A percentile compares a stretch with the other conserved stretches of the same genome.
Evolutionary conservation across 2,888 invertebrate genomes (phyloP).

Genomic region (Cheilosia vernalis): DNA sequence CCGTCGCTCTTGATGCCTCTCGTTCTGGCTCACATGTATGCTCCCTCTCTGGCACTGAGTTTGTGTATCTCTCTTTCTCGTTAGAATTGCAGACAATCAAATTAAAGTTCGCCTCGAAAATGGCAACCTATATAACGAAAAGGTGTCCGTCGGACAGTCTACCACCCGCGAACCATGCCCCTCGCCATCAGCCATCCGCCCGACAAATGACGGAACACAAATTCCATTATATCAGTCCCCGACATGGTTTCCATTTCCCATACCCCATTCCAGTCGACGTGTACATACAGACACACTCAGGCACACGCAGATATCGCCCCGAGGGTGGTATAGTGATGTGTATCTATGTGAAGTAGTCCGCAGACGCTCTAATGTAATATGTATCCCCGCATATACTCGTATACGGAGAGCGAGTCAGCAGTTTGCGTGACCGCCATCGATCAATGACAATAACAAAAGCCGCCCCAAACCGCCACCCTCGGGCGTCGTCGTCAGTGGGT

Average conservation of each 20-base stretch:
- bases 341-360: constrained; percentile 66
- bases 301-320: background rate
- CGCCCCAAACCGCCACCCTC: constrained; percentile 36
- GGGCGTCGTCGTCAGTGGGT: constrained; percentile 23
- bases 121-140: constrained; percentile 62
- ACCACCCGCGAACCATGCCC: constrained; percentile 49
- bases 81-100: constrained; percentile 73
- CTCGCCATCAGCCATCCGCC: constrained; percentile 14
- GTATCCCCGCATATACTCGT: constrained; percentile 1
- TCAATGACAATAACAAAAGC: constrained; percentile 76
- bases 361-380: constrained; percentile 66
- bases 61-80: constrained; percentile 43
- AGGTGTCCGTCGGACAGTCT: constrained; percentile 68
- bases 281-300: constrained; percentile 17
- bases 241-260: constrained; percentile 53
- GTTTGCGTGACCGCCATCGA: constrained; percentile 77
- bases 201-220: constrained; percentile 65
- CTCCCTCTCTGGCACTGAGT: constrained; percentile 9
- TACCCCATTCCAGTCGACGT: constrained; percentile 32
- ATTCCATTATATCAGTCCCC: constrained; percentile 74
- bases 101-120: constrained; percentile 72
- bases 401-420: constrained; percentile 29
- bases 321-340: constrained; percentile 23
- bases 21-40: constrained; percentile 7
- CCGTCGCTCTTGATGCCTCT: background rate